phyloP scores from a whole-genome alignment of 2,113 vertebrate genomes.

The Vombatus ursinus region DNA sequence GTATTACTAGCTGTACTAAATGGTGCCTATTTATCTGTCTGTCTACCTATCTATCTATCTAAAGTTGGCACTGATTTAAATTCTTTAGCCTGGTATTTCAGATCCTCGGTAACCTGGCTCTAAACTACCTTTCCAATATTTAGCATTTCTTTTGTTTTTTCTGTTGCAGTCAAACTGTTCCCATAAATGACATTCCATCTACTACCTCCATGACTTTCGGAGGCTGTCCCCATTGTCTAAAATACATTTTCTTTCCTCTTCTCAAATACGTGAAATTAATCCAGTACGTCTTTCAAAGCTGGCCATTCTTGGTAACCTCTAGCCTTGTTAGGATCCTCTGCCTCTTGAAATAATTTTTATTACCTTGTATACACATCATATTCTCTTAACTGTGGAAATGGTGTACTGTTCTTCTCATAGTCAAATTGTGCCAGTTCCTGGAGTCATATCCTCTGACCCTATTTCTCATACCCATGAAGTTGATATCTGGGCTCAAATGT shows the following conservation, averaged over 20 bases:
- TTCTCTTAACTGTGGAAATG: neutral
- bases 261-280: neutral
- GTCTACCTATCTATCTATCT: too few relatives aligned
- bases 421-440: neutral
- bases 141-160: neutral
- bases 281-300: neutral
- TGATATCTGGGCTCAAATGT: neutral
- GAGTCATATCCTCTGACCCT: neutral
- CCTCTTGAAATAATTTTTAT: neutral
- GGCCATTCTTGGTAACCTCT: neutral
- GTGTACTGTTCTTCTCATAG: neutral
- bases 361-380: neutral
- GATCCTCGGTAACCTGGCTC: neutral
- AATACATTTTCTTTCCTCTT: neutral
- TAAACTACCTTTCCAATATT: neutral
- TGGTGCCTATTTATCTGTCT: neutral
- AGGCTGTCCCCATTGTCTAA: neutral
- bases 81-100: neutral
- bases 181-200: neutral
- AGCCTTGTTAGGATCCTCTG: neutral
- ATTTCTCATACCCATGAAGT: neutral
- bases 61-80: neutral
- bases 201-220: neutral
- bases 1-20: neutral
- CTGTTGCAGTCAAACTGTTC: neutral